Conservation (phyloP, 2,113 vertebrate genomes). For the Crocuta crocuta region DNA sequence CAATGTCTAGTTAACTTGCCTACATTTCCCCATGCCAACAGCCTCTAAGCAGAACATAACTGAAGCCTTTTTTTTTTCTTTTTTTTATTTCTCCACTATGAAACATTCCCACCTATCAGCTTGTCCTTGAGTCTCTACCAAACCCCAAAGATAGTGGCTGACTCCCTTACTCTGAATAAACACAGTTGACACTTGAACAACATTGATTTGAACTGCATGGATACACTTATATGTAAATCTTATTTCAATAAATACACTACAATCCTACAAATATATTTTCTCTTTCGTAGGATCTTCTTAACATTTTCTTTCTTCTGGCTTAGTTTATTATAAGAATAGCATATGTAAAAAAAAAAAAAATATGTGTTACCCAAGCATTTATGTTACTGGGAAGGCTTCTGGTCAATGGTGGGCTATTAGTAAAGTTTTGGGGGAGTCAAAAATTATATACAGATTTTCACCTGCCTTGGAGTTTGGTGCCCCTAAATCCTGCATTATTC, state of each 20-base stretch:
- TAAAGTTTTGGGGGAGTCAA: not conserved
- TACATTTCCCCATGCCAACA: not conserved
- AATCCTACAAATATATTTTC: not conserved
- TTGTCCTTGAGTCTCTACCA: not conserved
- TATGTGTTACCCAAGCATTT: not conserved
- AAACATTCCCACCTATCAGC: not conserved
- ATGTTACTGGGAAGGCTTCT: not conserved
- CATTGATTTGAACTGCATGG: not conserved
- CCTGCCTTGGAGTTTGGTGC: not conserved
- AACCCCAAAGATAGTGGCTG: not conserved
- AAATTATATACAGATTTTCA: not conserved
- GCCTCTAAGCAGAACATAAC: not conserved
- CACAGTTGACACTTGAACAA: not conserved
- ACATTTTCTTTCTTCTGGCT: not conserved
- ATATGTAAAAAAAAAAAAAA: not conserved
- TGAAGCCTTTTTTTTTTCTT: not conserved
- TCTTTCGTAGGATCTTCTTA: not conserved
- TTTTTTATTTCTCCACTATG: not conserved
- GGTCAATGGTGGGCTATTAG: not conserved
- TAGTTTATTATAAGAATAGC: not conserved
- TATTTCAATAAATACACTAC: not conserved
- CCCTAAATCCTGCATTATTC: not conserved
- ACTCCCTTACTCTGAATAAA: not conserved
- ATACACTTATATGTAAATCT: not conserved
- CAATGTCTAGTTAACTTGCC: not conserved